Evolutionary conservation across 35 echinoderm and acorn worm species (phyloP).

Genomic region (Chiridota heheva): DNA sequence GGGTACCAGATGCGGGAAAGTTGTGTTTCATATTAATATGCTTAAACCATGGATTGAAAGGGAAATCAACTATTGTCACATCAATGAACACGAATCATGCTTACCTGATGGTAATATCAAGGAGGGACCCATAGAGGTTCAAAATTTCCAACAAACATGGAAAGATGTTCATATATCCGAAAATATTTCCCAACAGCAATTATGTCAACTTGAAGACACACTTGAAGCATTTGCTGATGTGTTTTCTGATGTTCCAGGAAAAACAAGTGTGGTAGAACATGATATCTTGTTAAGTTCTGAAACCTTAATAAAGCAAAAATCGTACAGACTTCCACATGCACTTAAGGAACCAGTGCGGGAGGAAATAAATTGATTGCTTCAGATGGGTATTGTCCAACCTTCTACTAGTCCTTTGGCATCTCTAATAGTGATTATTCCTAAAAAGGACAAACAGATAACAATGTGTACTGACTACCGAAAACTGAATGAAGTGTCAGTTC

Average conservation of each 20-base stretch:
- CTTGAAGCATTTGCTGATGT: background rate
- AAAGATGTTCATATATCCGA: background rate
- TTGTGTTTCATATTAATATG: constrained; percentile 25
- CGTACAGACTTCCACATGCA: constrained; percentile 45
- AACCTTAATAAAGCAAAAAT: constrained; percentile 19
- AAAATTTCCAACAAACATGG: no score
- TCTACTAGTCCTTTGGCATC: constrained; percentile 44
- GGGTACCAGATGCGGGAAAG: background rate
- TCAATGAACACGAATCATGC: no score
- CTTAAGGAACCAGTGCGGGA: constrained; percentile 18
- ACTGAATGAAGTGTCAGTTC: constrained; percentile 19
- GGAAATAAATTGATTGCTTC: constrained; percentile 26
- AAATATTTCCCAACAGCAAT: background rate
- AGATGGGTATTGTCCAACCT: constrained; percentile 32
- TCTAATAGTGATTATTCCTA: constrained; percentile 8
- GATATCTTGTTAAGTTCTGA: constrained; percentile 18
- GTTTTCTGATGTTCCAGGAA: constrained; percentile 54
- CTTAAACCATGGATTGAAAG: constrained; percentile 18
- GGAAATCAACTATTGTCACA: background rate
- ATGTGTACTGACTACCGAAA: constrained; percentile 22
- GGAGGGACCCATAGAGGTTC: no score
- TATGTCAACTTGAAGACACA: background rate
- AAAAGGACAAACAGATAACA: constrained; percentile 3
- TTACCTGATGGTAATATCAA: no score
- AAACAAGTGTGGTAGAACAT: constrained; percentile 22